Percentiles rank a stretch among this genome's conserved stretches.
Evolutionary conservation across 2,888 invertebrate genomes (phyloP).

Genomic region (Standfussiana lucernea): DNA sequence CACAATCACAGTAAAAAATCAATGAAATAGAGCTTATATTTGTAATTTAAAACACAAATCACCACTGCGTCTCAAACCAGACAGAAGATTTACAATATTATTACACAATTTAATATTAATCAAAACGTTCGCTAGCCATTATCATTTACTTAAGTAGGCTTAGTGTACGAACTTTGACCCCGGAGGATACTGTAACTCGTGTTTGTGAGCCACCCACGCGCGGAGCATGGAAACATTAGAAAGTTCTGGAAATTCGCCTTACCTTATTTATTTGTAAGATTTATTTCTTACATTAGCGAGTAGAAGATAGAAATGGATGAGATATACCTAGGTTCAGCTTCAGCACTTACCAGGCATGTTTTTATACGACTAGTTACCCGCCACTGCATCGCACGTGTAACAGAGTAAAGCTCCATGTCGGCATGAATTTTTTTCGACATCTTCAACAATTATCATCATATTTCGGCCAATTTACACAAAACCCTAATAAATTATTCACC

Average conservation of each 20-base stretch:
- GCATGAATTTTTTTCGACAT: background rate
- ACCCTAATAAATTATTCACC: background rate
- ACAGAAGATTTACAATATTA: conserved; percentile 28
- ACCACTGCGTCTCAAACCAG: background rate
- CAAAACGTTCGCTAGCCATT: conserved; percentile 7
- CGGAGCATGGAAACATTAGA: conserved; percentile 10
- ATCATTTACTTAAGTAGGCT: conserved; percentile 40
- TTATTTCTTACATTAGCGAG: conserved; percentile 18
- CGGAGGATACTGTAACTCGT: conserved; percentile 35
- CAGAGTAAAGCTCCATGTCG: background rate
- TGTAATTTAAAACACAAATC: background rate
- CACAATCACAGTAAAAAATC: background rate
- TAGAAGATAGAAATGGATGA: conserved; percentile 1
- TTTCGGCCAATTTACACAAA: background rate
- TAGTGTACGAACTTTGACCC: conserved; percentile 45
- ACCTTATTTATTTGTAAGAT: conserved; percentile 15
- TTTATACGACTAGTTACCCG: background rate
- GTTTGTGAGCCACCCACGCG: conserved; percentile 42
- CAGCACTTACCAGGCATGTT: background rate
- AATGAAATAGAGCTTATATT: background rate
- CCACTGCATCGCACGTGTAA: background rate
- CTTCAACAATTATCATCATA: background rate
- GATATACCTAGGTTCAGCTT: background rate
- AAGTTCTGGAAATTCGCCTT: conserved; percentile 15
- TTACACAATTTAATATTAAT: conserved; percentile 38